phyloP scores from a whole-genome alignment of 2,113 vertebrate genomes.

The Macroglossus sobrinus region DNA sequence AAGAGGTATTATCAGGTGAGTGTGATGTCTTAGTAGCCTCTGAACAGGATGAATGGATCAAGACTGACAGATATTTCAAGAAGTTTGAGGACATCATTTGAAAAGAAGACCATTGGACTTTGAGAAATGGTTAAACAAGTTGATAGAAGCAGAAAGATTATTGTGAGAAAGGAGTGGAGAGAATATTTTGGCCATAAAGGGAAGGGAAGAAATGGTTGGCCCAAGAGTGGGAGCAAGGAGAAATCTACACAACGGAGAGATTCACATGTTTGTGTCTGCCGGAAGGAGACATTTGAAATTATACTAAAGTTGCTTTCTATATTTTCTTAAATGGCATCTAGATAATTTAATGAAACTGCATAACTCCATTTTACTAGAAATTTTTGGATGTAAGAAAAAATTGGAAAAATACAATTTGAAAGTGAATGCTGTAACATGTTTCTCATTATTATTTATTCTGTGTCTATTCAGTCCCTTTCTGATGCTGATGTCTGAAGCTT shows the following conservation, averaged over 20 bases:
- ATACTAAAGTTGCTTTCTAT: not conserved
- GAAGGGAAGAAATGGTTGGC: not conserved
- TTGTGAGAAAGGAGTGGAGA: not conserved
- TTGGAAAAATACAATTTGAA: constrained; percentile 36
- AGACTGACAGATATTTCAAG: not conserved
- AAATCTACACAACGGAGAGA: not conserved
- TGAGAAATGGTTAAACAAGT: not conserved
- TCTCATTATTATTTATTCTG: constrained; percentile 29
- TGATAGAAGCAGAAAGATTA: not conserved
- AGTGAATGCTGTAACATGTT: constrained; percentile 11
- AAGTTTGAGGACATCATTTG: not conserved
- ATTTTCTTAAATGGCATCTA: constrained; percentile 39
- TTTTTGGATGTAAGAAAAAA: constrained; percentile 30
- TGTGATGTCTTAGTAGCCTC: not conserved
- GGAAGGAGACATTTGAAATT: constrained; percentile 29
- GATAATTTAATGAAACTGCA: constrained; percentile 46
- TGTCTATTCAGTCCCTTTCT: not conserved
- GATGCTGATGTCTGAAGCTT: not conserved
- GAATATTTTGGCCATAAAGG: not conserved
- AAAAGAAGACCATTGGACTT: not conserved
- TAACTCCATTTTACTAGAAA: constrained; percentile 54
- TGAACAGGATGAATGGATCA: not conserved
- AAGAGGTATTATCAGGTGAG: not conserved
- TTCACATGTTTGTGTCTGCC: not conserved
- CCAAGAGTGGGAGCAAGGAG: not conserved